A percentile compares a stretch with the other conserved stretches of the same genome.
phyloP scores from a whole-genome alignment of 2,888 invertebrate species.

The Lysandra bellargus region DNA sequence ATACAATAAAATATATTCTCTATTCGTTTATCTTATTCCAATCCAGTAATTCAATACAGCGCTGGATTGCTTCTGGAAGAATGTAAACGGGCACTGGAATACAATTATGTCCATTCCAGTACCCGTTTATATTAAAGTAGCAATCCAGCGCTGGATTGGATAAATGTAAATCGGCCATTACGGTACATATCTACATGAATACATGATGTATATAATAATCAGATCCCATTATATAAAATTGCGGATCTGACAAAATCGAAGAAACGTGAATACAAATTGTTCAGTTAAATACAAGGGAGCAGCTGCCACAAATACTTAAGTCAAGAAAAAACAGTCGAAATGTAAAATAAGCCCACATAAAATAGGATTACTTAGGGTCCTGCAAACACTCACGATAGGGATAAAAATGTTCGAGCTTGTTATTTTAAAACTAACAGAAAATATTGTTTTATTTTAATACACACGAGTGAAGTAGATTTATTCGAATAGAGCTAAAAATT shows the following conservation, averaged over 20 bases:
- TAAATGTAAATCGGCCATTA: too few species aligned
- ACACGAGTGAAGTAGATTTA: not conserved
- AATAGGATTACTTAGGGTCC: slow-evolving; percentile 5
- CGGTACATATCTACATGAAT: too few species aligned
- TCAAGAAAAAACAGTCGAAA: slow-evolving; percentile 4
- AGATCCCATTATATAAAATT: not conserved
- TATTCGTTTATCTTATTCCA: too few species aligned
- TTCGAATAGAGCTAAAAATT: not conserved
- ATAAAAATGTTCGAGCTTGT: not conserved
- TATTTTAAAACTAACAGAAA: not conserved
- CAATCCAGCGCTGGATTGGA: too few species aligned
- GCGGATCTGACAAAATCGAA: not conserved
- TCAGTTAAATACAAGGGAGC: not conserved
- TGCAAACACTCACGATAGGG: not conserved
- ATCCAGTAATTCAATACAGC: too few species aligned
- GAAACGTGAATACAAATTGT: not conserved
- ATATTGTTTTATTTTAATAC: slow-evolving; percentile 4
- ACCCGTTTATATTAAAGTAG: too few species aligned
- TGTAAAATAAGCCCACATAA: not conserved
- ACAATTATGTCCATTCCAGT: too few species aligned
- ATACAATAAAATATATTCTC: too few species aligned
- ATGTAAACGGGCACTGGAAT: too few species aligned
- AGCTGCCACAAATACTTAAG: slow-evolving; percentile 16
- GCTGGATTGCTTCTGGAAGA: too few species aligned
- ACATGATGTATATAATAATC: not conserved